Evolutionary conservation across 2,888 invertebrate genomes (phyloP), one percentile per base, ranked within the genome.

Genomic region (Autographa pulchrina): DNA sequence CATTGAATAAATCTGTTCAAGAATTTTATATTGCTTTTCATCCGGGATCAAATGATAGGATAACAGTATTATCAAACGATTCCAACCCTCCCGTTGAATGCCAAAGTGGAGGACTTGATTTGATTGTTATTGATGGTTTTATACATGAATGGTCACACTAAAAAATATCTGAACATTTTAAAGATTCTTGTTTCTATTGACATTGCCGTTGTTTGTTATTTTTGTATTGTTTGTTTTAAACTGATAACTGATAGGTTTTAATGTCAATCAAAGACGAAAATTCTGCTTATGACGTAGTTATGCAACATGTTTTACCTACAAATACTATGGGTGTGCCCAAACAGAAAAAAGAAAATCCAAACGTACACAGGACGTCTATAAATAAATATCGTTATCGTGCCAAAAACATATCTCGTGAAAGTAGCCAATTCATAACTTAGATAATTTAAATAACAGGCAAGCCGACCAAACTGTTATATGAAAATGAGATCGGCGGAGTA

Each of bases 121-220:
- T 68, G 52, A 75, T 79, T 82, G 70, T 65, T 72, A 75, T 72
- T 69, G 79, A 82, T 75, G 63, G 62, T 18, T 74, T 68, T 43
- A 54, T 77, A 65, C 70, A 78, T 77, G 73, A 73, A 73, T 56
- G 20, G 20, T 18, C 52, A 71, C 54, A 35, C 35, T 14, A 35
- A 58, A 68, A 68, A 52, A 31, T 60, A 18, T 67, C 69, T 58
- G 20, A 32, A 32, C 25, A 14, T 56, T 25, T 62, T 65, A n/a
- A 54, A 59, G 20, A 11, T 25, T 61, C 62, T 63, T 52, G 41
- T n/a, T 18, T 5, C 61, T 2, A 38, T 61, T 20, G 32, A 31
- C n/a, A 38, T 38, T 54, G 20, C 13, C 25, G 6, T 43, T 43
- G 14, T 43, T 43, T 43, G 43, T 14, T 16, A 43, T 43, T 41